Evolutionary conservation across 2,113 vertebrate genomes (phyloP).

Genomic region (Eptesicus fuscus): DNA sequence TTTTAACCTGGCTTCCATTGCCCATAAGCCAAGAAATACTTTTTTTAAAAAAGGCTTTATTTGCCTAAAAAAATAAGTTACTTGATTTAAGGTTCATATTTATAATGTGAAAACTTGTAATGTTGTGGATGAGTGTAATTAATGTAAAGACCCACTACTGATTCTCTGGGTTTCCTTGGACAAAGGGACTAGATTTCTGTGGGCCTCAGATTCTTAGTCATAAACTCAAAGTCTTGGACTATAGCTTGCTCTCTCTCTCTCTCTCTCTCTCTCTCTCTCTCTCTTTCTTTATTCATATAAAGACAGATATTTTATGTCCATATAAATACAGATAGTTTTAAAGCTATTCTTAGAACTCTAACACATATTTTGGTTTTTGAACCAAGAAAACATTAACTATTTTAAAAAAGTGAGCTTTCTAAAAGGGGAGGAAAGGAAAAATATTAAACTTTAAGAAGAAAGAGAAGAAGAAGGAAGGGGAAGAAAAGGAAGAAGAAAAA

Average conservation of each 20-base stretch:
- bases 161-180: neutral
- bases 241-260: neutral
- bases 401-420: neutral
- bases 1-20: neutral
- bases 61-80: constrained; percentile 2
- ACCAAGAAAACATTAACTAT: neutral
- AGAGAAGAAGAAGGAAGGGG: neutral
- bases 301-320: neutral
- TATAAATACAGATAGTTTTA: neutral
- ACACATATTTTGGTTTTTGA: constrained; percentile 1
- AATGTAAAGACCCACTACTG: neutral
- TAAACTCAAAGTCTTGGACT: neutral
- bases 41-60: neutral
- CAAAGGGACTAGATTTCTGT: neutral
- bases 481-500: neutral
- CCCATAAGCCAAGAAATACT: neutral
- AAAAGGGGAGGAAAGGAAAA: neutral
- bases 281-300: neutral
- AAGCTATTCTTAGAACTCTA: neutral
- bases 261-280: neutral
- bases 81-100: neutral
- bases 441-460: neutral
- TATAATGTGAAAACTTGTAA: neutral
- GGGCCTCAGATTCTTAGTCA: neutral
- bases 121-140: neutral